Percentiles rank a stretch among this genome's conserved stretches.
phyloP scores from a whole-genome alignment of 2,113 vertebrate species.

The Eudorcas thomsonii region DNA sequence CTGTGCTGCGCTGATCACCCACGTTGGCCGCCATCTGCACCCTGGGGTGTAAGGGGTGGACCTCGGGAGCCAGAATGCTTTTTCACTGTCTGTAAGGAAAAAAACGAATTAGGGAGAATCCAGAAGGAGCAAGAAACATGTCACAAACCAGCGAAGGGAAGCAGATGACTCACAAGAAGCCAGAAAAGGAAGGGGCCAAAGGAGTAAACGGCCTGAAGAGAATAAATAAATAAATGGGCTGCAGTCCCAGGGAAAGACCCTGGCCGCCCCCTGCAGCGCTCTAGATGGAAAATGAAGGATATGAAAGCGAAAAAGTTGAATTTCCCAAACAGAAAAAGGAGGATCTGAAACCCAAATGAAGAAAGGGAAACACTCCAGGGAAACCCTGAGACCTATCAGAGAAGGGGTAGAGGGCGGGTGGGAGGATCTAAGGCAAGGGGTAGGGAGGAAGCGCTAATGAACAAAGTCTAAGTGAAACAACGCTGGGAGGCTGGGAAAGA shows the following conservation, averaged over 20 bases:
- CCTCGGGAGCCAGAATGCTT: slow-evolving; percentile 64
- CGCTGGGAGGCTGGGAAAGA: neutral
- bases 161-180: neutral
- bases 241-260: too few relatives aligned
- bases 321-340: neutral
- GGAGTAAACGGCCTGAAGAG: neutral
- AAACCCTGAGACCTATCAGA: neutral
- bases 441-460: neutral
- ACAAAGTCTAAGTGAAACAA: neutral
- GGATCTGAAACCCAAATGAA: neutral
- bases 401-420: fast-evolving
- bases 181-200: neutral
- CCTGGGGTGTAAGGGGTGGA: slow-evolving; percentile 31
- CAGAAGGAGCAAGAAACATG: neutral
- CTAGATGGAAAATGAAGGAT: neutral
- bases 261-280: fast-evolving
- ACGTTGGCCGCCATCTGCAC: slow-evolving; percentile 78
- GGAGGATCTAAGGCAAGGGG: neutral
- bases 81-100: slow-evolving; percentile 26
- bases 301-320: neutral
- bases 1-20: slow-evolving; percentile 72
- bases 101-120: neutral
- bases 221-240: neutral
- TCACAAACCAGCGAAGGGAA: neutral
- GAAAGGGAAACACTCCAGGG: slow-evolving; percentile 32